These are phyloP conservation scores for Leptopterna dolabrata DNA, from an alignment of 2,888 invertebrate species.

Conservation along the genomic window DNA sequence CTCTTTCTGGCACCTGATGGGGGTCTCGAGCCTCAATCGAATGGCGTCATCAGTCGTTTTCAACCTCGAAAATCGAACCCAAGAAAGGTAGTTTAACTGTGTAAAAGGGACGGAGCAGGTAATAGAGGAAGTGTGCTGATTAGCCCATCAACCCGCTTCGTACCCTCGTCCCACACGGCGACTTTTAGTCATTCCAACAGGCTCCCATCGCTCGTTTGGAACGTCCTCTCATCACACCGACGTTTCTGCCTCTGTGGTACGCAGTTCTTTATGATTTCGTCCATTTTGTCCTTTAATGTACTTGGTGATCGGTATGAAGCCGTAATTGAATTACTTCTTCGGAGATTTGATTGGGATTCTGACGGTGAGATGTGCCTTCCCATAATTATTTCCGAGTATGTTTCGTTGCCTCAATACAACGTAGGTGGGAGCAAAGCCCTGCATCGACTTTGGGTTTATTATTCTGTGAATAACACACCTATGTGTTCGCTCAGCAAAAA, in stretches of 20 bases:
- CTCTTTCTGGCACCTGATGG: not conserved
- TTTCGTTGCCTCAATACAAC: too few species aligned
- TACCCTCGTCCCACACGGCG: not conserved
- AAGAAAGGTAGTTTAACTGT: not conserved
- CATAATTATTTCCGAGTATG: too few species aligned
- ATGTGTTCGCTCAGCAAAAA: too few species aligned
- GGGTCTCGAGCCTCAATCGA: not conserved
- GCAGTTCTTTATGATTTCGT: not conserved
- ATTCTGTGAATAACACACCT: too few species aligned
- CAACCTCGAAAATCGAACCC: not conserved
- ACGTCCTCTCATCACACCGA: not conserved
- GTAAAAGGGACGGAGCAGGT: not conserved
- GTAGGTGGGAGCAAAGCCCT: too few species aligned
- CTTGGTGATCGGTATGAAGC: too few species aligned
- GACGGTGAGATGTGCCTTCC: too few species aligned
- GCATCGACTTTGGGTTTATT: too few species aligned
- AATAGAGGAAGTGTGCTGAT: constrained; percentile 24
- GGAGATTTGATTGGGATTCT: too few species aligned
- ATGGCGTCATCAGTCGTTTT: not conserved
- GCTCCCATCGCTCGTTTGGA: not conserved
- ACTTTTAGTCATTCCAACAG: not conserved
- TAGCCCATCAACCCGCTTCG: not conserved
- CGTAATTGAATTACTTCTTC: not conserved
- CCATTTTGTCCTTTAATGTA: not conserved
- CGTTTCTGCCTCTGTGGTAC: not conserved